Conservation (phyloP, 2,797 vertebrate genomes). For the Scyliorhinus canicula region DNA sequence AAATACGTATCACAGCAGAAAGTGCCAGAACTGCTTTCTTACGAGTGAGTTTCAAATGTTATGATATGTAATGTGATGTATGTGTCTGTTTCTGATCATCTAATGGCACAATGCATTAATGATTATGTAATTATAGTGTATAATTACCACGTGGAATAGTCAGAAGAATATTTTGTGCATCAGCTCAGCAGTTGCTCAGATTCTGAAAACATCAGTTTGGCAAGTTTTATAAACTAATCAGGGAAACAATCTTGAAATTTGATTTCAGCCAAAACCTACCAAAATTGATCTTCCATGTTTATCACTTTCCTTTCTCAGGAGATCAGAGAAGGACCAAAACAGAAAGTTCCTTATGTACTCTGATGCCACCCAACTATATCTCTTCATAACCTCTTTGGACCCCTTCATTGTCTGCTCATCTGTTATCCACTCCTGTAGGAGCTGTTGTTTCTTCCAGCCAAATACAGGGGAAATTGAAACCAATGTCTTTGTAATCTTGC, state of each 20-base stretch:
- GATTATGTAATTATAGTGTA: not conserved
- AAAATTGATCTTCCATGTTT: not conserved
- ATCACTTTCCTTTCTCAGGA: not conserved
- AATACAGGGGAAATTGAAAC: not conserved
- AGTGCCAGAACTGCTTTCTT: not conserved
- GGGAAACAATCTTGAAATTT: not conserved
- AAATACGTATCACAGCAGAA: not conserved
- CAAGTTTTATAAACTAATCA: not conserved
- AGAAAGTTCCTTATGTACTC: not conserved
- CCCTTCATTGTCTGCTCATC: not conserved
- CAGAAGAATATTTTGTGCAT: not conserved
- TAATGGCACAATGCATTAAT: too few relatives aligned
- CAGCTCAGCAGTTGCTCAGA: not conserved
- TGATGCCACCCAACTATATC: not conserved
- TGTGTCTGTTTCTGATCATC: too few relatives aligned
- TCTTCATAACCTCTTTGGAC: not conserved
- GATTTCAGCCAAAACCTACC: not conserved
- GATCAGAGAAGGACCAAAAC: not conserved
- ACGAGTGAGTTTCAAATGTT: not conserved
- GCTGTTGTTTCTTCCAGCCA: not conserved
- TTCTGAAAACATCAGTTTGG: not conserved
- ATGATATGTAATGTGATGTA: not conserved
- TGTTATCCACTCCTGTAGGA: not conserved
- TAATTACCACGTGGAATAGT: not conserved
- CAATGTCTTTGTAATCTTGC: not conserved